These are phyloP conservation scores for Streblospio benedicti DNA, from an alignment of 1,140 invertebrate species.

Conservation along the genomic window DNA sequence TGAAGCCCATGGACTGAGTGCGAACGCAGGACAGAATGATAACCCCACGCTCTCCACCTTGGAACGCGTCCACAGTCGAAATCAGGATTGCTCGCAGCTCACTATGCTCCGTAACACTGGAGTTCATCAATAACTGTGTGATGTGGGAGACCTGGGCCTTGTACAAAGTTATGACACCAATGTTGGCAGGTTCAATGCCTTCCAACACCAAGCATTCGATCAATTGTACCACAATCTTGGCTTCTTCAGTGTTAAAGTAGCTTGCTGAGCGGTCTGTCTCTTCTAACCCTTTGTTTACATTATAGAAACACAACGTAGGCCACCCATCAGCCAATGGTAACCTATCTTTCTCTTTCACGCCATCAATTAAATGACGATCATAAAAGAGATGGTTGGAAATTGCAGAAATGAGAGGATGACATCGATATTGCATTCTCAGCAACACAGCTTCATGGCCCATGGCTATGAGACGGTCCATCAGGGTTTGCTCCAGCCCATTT, in stretches of 20 bases:
- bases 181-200: conserved; percentile 25
- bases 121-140: conserved; percentile 6
- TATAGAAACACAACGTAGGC: conserved; percentile 35
- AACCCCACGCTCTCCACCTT: conserved; percentile 36
- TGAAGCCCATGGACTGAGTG: conserved; percentile 30
- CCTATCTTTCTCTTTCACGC: conserved; percentile 24
- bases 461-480: conserved; percentile 35
- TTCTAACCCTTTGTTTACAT: conserved; percentile 30
- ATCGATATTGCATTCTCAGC: conserved; percentile 36
- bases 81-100: conserved; percentile 28
- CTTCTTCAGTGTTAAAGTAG: conserved; percentile 32
- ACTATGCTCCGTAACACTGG: conserved; percentile 16
- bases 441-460: conserved; percentile 32
- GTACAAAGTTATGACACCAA: conserved; percentile 39
- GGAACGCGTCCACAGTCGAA: conserved; percentile 41
- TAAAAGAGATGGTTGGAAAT: conserved; percentile 34
- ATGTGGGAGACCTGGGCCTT: conserved; percentile 29
- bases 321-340: conserved; percentile 22
- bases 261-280: conserved; percentile 24
- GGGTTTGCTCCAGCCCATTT: conserved; percentile 33
- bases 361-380: conserved; percentile 27
- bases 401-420: conserved; percentile 36
- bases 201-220: conserved; percentile 23
- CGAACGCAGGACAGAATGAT: conserved; percentile 40
- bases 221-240: conserved; percentile 30